Evolutionary conservation across 2,113 vertebrate genomes (phyloP), one percentile per base, ranked within the genome.

Genomic region (Dromas ardeola): DNA sequence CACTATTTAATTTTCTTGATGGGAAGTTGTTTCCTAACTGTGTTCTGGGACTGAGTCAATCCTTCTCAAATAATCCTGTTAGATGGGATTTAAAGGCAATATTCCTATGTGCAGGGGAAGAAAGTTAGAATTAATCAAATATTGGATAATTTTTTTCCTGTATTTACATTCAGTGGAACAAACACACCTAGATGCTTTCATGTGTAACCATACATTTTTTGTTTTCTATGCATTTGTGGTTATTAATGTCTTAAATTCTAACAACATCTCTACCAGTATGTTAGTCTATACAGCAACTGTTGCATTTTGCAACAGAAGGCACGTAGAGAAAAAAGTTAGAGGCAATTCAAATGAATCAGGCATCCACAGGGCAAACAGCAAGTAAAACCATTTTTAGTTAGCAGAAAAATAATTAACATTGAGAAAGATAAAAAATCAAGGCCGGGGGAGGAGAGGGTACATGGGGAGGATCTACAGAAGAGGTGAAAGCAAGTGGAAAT

Each of bases 401-500:
- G 3, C 5, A 70, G 17, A 34, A 86, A 70, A 81, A 74, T 2
- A 63, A 29, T 4, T 27, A 63, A 49, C 8, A 49, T 6, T 53
- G 20, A 63, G 13, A 76, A 79, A 47, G 8, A 63, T 19, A 0
- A 70, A 76, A n/a, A 27, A 45, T 5, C 4, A 1, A 5, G 12
- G 11, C 6, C 1, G 6, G 4, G 11, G 0, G 11, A 7, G 5
- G 1, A 9, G 2, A 4, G 29, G 6, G 29, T 6, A 27, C 3
- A 5, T 21, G 8, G 26, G 56, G 0, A 7, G 3, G 58, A 18
- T 50, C 25, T 88, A 23, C 17, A 63, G 18, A 70, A 47, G 5
- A 36, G 10, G 62, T 5, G 10, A 26, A 78, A 87, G 10, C 4
- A 40, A 66, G 4, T 30, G 23, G 26, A 59, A 85, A 27, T 70